phyloP scores from a whole-genome alignment of 64 coral and sea anemone species.

The Stichodactyla helianthus region DNA sequence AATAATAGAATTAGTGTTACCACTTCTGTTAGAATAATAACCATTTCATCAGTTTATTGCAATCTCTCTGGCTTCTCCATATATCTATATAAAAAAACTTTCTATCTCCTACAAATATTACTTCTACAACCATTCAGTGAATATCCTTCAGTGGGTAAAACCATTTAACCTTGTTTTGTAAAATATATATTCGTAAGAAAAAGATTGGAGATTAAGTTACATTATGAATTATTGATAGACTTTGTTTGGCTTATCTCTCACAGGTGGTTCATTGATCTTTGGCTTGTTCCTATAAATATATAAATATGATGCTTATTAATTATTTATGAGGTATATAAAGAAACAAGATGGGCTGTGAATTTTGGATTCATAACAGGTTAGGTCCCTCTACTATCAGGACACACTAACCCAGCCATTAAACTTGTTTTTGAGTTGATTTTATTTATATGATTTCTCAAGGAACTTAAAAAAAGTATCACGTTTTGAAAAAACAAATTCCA shows the following conservation, averaged over 20 bases:
- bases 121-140: not conserved
- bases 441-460: not conserved
- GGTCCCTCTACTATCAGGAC: not conserved
- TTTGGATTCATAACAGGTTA: not conserved
- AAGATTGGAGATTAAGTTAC: not conserved
- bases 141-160: not conserved
- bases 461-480: not conserved
- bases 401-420: not conserved
- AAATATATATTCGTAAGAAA: not conserved
- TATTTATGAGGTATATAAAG: slow-evolving; percentile 64
- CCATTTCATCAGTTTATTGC: no score
- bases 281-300: not conserved
- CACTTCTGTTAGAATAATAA: no score
- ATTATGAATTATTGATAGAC: not conserved
- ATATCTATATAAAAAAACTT: not conserved
- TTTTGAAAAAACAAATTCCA: not conserved
- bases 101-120: not conserved
- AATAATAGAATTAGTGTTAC: no score
- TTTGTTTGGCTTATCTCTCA: not conserved
- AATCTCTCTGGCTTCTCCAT: not conserved
- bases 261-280: slow-evolving; percentile 9
- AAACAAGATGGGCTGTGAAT: not conserved
- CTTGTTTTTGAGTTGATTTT: not conserved
- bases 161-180: not conserved
- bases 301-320: not conserved